phyloP scores from a whole-genome alignment of 2,888 invertebrate genomes.

The Siphlonurus alternatus region DNA sequence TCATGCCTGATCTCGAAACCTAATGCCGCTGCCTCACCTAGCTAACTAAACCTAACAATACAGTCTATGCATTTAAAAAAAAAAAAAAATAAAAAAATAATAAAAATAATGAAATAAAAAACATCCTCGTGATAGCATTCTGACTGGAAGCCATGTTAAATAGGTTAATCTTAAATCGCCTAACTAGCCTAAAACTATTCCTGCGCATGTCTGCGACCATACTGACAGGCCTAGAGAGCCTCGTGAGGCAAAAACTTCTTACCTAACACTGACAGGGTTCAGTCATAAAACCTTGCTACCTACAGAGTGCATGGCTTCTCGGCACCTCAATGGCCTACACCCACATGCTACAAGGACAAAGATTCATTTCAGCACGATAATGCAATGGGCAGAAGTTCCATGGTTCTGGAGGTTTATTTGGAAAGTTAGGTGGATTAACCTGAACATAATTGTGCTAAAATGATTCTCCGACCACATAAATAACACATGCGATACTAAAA shows the following conservation, averaged over 20 bases:
- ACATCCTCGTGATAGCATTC: neutral
- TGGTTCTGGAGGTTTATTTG: too few species aligned
- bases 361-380: neutral
- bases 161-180: neutral
- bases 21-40: neutral
- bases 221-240: neutral
- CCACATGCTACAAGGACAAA: neutral
- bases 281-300: neutral
- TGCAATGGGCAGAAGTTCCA: too few species aligned
- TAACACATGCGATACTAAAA: neutral
- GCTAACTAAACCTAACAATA: neutral
- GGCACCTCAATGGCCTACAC: neutral
- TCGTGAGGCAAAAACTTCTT: too few species aligned
- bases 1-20: neutral
- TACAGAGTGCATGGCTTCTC: neutral
- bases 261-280: neutral
- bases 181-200: neutral
- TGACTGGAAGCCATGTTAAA: neutral
- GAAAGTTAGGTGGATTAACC: too few species aligned
- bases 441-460: neutral
- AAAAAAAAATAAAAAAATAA: neutral
- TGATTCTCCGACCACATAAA: neutral
- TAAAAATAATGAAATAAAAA: neutral
- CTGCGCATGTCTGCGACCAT: neutral
- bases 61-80: neutral